These are phyloP conservation scores for Corapipo altera DNA, from an alignment of 2,113 vertebrate species.

Conservation along the genomic window DNA sequence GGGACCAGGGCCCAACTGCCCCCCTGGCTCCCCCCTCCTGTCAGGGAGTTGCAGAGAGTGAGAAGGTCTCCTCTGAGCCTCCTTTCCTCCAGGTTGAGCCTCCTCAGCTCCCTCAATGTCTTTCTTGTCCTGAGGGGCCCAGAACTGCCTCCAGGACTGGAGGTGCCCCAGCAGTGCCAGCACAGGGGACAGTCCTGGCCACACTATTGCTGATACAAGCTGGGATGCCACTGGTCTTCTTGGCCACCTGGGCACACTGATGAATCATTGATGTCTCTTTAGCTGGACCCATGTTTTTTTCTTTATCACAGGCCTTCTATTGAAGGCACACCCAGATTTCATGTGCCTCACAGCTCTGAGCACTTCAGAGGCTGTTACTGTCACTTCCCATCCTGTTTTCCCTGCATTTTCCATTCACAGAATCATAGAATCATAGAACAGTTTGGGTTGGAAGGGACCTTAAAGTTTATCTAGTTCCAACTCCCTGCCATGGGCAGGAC, in stretches of 20 bases:
- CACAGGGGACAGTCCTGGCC: not conserved
- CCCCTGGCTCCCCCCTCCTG: not conserved
- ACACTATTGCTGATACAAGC: not conserved
- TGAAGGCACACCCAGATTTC: not conserved
- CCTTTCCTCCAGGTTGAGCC: not conserved
- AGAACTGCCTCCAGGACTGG: not conserved
- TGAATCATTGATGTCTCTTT: not conserved
- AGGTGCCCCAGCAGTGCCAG: not conserved
- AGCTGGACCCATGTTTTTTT: not conserved
- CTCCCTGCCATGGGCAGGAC: not conserved
- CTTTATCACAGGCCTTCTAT: not conserved
- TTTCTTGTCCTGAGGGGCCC: not conserved
- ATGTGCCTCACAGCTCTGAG: not conserved
- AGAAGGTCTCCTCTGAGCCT: not conserved
- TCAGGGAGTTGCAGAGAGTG: not conserved
- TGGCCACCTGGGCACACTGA: not conserved
- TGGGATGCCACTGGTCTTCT: not conserved
- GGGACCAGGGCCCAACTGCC: not conserved
- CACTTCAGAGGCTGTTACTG: not conserved
- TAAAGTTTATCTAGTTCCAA: not conserved
- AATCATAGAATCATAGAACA: not conserved
- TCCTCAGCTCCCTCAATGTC: not conserved
- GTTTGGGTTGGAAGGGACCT: not conserved
- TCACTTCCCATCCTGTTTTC: not conserved
- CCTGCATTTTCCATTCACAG: not conserved